Conservation (phyloP, 2,888 invertebrate genomes). For the Therioaphis trifolii region DNA sequence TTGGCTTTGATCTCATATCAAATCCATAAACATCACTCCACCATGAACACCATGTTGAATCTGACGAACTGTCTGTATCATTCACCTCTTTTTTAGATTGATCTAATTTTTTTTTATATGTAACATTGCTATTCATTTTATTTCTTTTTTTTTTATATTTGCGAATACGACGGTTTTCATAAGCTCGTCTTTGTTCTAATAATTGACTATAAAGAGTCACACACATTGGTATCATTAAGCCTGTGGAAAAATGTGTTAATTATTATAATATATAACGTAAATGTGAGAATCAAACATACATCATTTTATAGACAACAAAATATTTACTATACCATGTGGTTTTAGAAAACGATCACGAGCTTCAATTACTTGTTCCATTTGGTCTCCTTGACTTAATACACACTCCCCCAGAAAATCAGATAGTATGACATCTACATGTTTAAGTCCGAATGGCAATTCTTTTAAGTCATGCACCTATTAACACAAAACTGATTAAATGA, state of each 20-base stretch:
- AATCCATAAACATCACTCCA: slow-evolving; percentile 56
- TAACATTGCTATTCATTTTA: not conserved
- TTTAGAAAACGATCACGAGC: slow-evolving; percentile 41
- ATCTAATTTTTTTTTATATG: not conserved
- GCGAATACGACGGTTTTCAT: slow-evolving; percentile 3
- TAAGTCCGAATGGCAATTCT: slow-evolving; percentile 8
- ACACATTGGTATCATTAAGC: slow-evolving; percentile 36
- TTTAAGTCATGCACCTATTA: slow-evolving; percentile 47
- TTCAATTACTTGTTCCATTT: slow-evolving; percentile 49
- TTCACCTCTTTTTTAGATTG: not conserved
- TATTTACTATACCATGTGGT: slow-evolving; percentile 23
- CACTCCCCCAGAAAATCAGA: slow-evolving; percentile 49
- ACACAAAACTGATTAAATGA: not conserved
- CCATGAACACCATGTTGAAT: slow-evolving; percentile 41
- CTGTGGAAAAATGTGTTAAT: not conserved
- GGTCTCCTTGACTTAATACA: slow-evolving; percentile 22
- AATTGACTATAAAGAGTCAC: slow-evolving; percentile 33
- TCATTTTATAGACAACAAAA: no score
- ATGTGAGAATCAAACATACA: not conserved
- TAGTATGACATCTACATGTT: slow-evolving; percentile 42
- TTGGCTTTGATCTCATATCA: slow-evolving; percentile 23
- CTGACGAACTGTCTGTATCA: slow-evolving; percentile 12
- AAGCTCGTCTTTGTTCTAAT: slow-evolving; percentile 25
- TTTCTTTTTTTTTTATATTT: not conserved
- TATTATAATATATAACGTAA: no score